Base-by-base conservation (phyloP, 2,113 vertebrate genomes). In the Oxygymnocypris stewartii region DNA sequence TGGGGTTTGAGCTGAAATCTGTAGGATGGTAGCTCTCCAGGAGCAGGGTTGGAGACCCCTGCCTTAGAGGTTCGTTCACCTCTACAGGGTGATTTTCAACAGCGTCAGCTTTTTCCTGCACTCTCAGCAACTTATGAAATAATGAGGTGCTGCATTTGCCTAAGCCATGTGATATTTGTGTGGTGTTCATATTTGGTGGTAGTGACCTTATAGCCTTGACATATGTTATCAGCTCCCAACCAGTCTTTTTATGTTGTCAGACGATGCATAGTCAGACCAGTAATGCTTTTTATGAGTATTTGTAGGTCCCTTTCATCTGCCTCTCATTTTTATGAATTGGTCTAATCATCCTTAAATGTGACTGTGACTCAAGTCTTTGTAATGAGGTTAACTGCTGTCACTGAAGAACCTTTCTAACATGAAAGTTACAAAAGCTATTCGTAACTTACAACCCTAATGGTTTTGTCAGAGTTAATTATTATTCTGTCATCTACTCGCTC, bases 101-200 rank as follows among this genome's bases (percentile, higher is more conserved):
- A 42, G 20, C 13, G 3, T 77, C 6, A 11, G 12, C 44, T 28
- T 77, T 77, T 77, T 51, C 11, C n/a, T 31, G 40, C 44, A 51
- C 42, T 49, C 40, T 76, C 42, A 76, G 74, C 74, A 76, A 14
- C 74, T 77, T 77, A 28, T 77, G 44, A 51, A 28, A 77, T 77
- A 51, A 77, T 77, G 75, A 49, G 75, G 1, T 44, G 20, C 74
- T 14, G 20, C 2, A 49, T 77, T 77, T 28, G 74, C n/a, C 74
- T 35, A 79, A 79, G 28, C 13, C 76, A 79, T 35, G 14, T 31
- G 76, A 79, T 54, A 7, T 77, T 49, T 16, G 49, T 35, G 25
- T 54, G 9, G 76, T 35, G 14, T 57, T 79, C 49, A 79, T 57
- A 31, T 35, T 79, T 79, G 13, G 35, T 18, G 6, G 10, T 47